These are phyloP conservation scores for Aplodontia rufa DNA, from an alignment of 2,113 vertebrate genomes.

Conservation along the genomic window DNA sequence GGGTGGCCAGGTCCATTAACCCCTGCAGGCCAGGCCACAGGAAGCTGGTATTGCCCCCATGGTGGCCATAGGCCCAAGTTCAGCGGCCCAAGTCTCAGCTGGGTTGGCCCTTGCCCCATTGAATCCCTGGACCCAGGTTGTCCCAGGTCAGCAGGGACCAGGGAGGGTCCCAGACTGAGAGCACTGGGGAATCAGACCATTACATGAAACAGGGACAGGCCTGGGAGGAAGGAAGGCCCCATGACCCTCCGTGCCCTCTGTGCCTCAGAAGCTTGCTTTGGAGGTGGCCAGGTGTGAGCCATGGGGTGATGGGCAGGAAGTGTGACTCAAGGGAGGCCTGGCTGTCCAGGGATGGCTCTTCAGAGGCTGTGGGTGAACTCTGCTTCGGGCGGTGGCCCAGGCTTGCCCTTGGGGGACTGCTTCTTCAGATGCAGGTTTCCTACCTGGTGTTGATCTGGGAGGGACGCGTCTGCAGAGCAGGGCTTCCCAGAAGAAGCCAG, in stretches of 20 bases:
- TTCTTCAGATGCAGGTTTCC: too few species aligned
- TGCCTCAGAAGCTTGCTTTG: background rate
- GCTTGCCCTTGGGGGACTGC: background rate
- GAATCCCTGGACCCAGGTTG: background rate
- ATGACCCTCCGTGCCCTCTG: background rate
- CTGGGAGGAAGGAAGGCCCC: too few species aligned
- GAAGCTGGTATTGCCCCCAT: rapidly evolving
- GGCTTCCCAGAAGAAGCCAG: background rate
- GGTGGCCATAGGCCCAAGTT: rapidly evolving
- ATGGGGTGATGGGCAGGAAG: background rate
- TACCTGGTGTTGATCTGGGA: background rate
- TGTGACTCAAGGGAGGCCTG: background rate
- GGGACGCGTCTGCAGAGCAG: background rate
- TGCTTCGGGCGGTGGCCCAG: too few species aligned
- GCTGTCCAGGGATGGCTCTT: too few species aligned
- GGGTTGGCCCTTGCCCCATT: too few species aligned
- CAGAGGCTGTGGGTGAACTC: background rate
- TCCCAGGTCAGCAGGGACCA: background rate
- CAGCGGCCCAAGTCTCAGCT: background rate
- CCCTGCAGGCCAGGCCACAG: background rate
- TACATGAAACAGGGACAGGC: background rate
- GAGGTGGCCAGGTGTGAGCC: too few species aligned
- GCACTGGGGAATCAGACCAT: background rate
- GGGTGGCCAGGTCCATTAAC: background rate
- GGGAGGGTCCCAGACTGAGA: background rate